A percentile compares a stretch with the other conserved stretches of the same genome.
Conservation (phyloP, 2,113 vertebrate genomes). For the Rynchops niger region DNA sequence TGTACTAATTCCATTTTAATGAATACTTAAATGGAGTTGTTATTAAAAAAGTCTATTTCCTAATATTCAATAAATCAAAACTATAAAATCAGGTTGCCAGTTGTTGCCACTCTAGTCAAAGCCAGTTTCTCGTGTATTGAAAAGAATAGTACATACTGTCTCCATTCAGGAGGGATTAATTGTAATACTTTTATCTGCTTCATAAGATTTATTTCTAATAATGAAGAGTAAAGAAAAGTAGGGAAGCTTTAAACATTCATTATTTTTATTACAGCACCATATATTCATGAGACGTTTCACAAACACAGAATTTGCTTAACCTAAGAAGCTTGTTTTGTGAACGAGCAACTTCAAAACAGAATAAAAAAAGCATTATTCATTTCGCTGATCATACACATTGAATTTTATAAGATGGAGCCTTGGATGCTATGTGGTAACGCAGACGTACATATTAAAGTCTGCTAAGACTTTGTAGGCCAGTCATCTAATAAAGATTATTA, state of each 20-base stretch:
- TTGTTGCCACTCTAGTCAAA: slow-evolving; percentile 54
- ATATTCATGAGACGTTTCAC: not conserved
- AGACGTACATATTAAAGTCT: not conserved
- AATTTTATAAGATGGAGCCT: not conserved
- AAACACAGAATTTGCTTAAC: not conserved
- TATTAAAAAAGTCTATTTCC: slow-evolving; percentile 65
- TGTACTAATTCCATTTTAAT: slow-evolving; percentile 68
- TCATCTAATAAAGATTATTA: not conserved
- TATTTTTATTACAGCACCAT: slow-evolving; percentile 5
- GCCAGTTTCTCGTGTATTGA: slow-evolving; percentile 8
- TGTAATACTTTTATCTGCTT: slow-evolving; percentile 47
- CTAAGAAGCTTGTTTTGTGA: not conserved
- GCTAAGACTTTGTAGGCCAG: not conserved
- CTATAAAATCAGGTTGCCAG: slow-evolving; percentile 47
- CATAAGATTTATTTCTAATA: slow-evolving; percentile 50
- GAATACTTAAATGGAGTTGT: slow-evolving; percentile 57
- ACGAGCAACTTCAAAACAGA: not conserved
- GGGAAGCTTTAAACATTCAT: not conserved
- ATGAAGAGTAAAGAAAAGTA: slow-evolving; percentile 35
- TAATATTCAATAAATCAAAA: slow-evolving; percentile 69
- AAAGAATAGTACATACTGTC: slow-evolving; percentile 11
- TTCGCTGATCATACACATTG: not conserved
- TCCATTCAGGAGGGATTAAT: slow-evolving; percentile 46
- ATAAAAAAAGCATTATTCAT: not conserved
- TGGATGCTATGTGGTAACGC: not conserved